Base-by-base conservation (phyloP, 2,797 vertebrate genomes). In the Xerus rutilus region DNA sequence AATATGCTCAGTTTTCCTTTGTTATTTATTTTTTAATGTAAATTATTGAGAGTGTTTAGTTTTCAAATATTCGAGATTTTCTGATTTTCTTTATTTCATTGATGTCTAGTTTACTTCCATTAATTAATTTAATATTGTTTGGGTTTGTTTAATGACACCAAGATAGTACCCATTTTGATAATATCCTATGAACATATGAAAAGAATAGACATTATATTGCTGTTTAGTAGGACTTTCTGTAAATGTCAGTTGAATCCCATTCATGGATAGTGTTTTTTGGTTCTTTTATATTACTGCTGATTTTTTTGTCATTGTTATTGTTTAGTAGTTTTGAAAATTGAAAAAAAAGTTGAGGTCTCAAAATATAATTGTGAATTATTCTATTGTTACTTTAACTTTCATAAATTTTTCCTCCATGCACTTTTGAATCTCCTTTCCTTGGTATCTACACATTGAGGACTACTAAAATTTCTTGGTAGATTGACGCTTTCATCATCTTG, bases 121-220 rank as follows among this genome's bases (percentile, higher is more conserved):
- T 84, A 91, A 47, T 59, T 83, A 84, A 72, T 94, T 57, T 67
- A 65, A 77, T 73, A 72, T 72, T 78, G 5, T 47, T 64, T n/a
- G 12, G 4, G 1, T 35, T 82, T 57, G 7, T 73, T 86, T 82
- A 39, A 54, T 73, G 43, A 45, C 23, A 30, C 28, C 35, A 73
- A 18, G 4, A 81, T 45, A 45, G 49, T 49, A 5, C 13, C 1
- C 45, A 32, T 94, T 77, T 65, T 91, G 30, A 4, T 78, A 94
- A 28, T 39, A 6, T 70, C 45, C 14, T 30, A 43, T 18, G 23
- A 23, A 25, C 21, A 45, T 10, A 72, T 87, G 47, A 15, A 30
- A 78, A 74, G 13, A 12, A 3, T 35, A 17, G 39, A 4, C 35
- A 69, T 62, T 64, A 21, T 74, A 3, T 1, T 30, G 1, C 59